phyloP scores from a whole-genome alignment of 2,113 vertebrate species.

The Rhinolophus sinicus region DNA sequence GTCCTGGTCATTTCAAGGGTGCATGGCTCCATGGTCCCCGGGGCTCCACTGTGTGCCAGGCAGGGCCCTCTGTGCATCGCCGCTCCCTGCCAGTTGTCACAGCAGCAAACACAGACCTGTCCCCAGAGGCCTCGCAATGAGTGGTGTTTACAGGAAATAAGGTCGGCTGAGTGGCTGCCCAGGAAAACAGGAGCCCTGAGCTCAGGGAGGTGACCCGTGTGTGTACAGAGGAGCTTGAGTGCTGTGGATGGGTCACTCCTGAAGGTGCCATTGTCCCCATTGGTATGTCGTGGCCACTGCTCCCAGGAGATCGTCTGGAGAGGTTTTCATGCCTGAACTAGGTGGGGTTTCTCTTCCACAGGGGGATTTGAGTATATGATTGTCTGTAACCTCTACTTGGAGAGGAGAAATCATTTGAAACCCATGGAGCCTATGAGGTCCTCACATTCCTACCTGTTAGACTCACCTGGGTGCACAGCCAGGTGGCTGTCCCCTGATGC shows the following conservation, averaged over 20 bases:
- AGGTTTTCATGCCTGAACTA: too few species aligned
- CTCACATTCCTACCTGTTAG: neutral
- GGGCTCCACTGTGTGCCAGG: neutral
- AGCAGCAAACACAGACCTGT: neutral
- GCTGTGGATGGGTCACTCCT: neutral
- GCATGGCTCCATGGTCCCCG: neutral
- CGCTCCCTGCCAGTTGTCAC: neutral
- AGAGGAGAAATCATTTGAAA: neutral
- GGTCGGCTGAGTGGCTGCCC: neutral
- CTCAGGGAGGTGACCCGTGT: accelerated
- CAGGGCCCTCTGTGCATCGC: neutral
- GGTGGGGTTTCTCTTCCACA: neutral
- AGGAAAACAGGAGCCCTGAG: neutral
- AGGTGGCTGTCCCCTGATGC: neutral
- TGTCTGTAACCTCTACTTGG: too few species aligned
- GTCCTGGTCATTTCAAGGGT: neutral
- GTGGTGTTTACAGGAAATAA: slow-evolving; percentile 47
- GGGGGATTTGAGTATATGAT: too few species aligned
- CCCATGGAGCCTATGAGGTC: accelerated
- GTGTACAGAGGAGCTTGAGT: neutral
- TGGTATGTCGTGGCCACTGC: neutral
- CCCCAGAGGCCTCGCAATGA: neutral
- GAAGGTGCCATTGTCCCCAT: neutral
- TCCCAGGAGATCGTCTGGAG: accelerated
- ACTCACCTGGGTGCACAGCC: accelerated